Conservation (phyloP, 2,888 invertebrate genomes). For the Diarsia dahlii region DNA sequence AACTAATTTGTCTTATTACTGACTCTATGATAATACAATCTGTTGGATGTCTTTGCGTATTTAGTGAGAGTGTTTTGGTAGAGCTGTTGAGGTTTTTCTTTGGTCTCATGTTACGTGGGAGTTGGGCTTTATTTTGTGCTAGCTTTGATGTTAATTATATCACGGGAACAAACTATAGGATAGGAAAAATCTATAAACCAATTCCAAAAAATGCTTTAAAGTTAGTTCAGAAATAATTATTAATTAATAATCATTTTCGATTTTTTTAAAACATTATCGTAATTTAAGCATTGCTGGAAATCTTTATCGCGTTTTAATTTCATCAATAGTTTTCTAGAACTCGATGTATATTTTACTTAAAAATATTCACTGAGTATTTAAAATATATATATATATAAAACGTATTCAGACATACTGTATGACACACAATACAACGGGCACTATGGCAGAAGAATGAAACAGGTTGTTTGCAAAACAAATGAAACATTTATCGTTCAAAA, state of each 20-base stretch:
- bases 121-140: background rate
- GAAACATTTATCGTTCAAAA: constrained; percentile 37
- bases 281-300: background rate
- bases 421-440: background rate
- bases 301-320: background rate
- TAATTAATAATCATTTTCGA: too few relatives aligned
- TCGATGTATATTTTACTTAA: background rate
- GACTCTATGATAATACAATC: constrained; percentile 56
- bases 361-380: background rate
- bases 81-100: constrained; percentile 1
- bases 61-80: constrained; percentile 17
- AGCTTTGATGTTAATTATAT: background rate
- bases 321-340: background rate
- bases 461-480: constrained; percentile 19
- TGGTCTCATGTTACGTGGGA: background rate
- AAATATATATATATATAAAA: too few relatives aligned
- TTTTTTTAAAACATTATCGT: background rate
- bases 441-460: constrained; percentile 13
- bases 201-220: too few relatives aligned
- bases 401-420: background rate
- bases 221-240: too few relatives aligned
- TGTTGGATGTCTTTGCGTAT: constrained; percentile 37
- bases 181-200: too few relatives aligned
- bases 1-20: constrained; percentile 64
- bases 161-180: too few relatives aligned